A percentile compares a stretch with the other conserved stretches of the same genome.
Evolutionary conservation across 2,113 vertebrate genomes (phyloP).

Genomic region (Triplophysa rosa): DNA sequence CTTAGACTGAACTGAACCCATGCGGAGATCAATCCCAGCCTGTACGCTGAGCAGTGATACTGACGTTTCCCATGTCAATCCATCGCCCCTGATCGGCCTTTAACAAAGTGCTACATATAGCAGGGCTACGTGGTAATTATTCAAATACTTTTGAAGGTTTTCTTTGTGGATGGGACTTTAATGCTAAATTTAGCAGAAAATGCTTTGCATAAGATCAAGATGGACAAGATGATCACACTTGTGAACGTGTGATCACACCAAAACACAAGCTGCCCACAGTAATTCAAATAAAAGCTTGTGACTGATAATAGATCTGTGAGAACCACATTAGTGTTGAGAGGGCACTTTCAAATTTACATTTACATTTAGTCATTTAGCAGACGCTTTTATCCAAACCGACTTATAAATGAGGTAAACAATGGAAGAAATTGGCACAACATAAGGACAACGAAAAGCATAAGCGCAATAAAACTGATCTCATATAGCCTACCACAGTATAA

Average conservation of each 20-base stretch:
- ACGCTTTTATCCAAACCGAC: too few relatives aligned
- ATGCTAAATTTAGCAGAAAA: background rate
- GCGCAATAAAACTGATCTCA: too few relatives aligned
- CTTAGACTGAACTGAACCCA: conserved; percentile 56
- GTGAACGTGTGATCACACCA: background rate
- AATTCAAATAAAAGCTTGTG: background rate
- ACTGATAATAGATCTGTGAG: background rate
- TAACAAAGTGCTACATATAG: background rate
- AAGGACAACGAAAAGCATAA: too few relatives aligned
- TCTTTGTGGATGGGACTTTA: background rate
- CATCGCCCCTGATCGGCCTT: conserved; percentile 29
- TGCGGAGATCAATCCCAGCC: conserved; percentile 60
- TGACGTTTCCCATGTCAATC: conserved; percentile 57
- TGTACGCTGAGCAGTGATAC: conserved; percentile 75
- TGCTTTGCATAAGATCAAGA: background rate
- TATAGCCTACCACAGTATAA: too few relatives aligned
- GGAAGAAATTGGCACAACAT: too few relatives aligned
- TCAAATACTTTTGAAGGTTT: background rate
- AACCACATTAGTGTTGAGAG: background rate
- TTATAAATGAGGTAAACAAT: too few relatives aligned
- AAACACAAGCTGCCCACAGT: background rate
- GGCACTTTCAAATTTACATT: background rate
- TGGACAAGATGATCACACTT: background rate
- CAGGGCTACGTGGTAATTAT: too few relatives aligned
- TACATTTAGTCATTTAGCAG: too few relatives aligned